Percentiles rank a stretch among this genome's conserved stretches.
Conservation (phyloP, 2,797 vertebrate species). For the Hozukius guyotensis region DNA sequence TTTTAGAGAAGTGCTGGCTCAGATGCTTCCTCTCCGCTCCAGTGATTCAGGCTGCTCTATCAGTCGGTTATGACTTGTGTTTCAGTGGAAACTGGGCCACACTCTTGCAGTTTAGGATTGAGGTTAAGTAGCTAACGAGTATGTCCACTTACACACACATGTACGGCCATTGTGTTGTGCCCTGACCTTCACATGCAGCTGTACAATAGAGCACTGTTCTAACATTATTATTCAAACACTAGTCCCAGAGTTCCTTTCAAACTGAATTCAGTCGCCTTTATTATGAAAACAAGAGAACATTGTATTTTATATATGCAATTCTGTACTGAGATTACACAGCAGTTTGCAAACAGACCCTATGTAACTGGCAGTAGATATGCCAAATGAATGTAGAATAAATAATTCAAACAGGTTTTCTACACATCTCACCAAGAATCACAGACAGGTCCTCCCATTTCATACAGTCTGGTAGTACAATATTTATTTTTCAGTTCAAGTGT, state of each 20-base stretch:
- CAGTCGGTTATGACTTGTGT: not conserved
- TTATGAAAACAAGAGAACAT: constrained; percentile 80
- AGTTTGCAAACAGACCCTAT: constrained; percentile 66
- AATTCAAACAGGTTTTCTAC: constrained; percentile 78
- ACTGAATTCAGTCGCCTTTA: constrained; percentile 79
- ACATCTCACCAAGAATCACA: constrained; percentile 86
- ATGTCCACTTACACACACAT: not conserved
- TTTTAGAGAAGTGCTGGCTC: not conserved
- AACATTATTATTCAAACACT: constrained; percentile 34
- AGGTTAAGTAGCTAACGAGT: not conserved
- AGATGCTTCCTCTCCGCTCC: not conserved
- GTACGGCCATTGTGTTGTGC: not conserved
- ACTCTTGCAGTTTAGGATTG: not conserved
- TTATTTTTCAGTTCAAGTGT: constrained; percentile 92
- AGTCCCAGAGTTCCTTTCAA: constrained; percentile 62
- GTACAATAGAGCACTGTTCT: constrained; percentile 10
- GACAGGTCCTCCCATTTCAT: constrained; percentile 87
- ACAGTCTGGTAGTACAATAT: constrained; percentile 97
- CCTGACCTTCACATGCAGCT: not conserved
- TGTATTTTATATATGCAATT: constrained; percentile 75
- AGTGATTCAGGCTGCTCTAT: not conserved
- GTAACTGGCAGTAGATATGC: constrained; percentile 60
- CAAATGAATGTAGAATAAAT: constrained; percentile 76
- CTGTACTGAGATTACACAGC: constrained; percentile 68
- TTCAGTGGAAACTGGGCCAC: not conserved